Percentiles rank a stretch among this genome's conserved stretches.
These are phyloP conservation scores for Araneus ventricosus DNA, from an alignment of 1,140 invertebrate genomes.

Conservation along the genomic window DNA sequence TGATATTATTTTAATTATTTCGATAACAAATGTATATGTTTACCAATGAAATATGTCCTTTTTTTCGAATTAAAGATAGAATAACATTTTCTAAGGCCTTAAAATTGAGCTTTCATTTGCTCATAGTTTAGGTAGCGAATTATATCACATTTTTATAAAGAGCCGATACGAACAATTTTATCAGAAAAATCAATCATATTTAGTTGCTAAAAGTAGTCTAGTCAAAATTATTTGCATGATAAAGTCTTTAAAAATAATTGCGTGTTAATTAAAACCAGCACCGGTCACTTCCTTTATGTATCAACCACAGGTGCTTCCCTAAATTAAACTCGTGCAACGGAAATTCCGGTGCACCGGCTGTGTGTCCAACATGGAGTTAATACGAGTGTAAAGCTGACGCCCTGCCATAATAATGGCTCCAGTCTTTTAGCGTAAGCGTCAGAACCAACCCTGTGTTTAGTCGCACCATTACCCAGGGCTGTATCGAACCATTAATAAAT, in stretches of 20 bases:
- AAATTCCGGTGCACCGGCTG: constrained; percentile 55
- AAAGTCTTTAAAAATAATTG: neutral
- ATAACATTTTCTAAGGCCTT: too few relatives aligned
- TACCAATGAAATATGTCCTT: too few relatives aligned
- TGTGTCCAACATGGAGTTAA: neutral
- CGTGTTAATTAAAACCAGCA: constrained; percentile 20
- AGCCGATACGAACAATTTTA: too few relatives aligned
- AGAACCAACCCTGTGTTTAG: constrained; percentile 28
- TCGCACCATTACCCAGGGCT: constrained; percentile 43
- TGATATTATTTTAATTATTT: too few relatives aligned
- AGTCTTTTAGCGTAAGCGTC: neutral
- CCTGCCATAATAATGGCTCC: neutral
- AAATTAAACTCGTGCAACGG: constrained; percentile 35
- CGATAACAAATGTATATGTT: too few relatives aligned
- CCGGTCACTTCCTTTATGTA: constrained; percentile 21
- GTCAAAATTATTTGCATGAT: too few relatives aligned
- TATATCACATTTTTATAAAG: too few relatives aligned
- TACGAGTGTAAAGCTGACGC: neutral
- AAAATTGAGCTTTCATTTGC: too few relatives aligned
- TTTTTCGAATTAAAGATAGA: too few relatives aligned
- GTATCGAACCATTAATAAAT: constrained; percentile 49
- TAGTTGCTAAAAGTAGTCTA: too few relatives aligned
- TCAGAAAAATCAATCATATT: too few relatives aligned
- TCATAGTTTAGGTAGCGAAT: too few relatives aligned
- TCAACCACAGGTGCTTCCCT: constrained; percentile 29